Evolutionary conservation across 2,888 invertebrate species (phyloP), one percentile per base, ranked within the genome.

Genomic region (Gymnoscelis rufifasciata): DNA sequence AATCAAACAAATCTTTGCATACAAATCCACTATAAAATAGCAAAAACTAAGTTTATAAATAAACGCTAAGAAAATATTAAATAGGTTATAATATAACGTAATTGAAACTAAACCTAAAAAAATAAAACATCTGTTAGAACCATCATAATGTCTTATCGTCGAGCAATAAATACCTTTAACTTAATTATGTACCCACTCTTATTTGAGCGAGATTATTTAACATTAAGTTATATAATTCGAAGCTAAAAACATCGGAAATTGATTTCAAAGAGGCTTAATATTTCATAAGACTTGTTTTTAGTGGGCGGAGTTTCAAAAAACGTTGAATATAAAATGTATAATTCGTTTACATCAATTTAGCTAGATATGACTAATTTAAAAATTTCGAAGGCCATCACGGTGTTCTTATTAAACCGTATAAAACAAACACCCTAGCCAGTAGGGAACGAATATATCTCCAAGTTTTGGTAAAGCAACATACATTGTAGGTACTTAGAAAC

Each of bases 11-110:
- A 38, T 19, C 40, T 14, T 42, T 38, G 50, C 31, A 50, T 28
- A 46, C 50, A 30, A 42, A 29, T 42, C 50, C 42, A 23, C 38
- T 44, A 35, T 37, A 27, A 40, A 45, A 43, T 51, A 47, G 51
- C 40, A 52, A 42, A n/a, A 47, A 35, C 38, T 44, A 42, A 30
- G 27, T 28, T 31, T 73, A 72, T 81, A 80, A 74, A 64, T 72
- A 81, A 76, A 80, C 62, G 60, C 77, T 79, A 79, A 74, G 71
- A 79, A 76, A 78, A 78, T 76, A 82, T 79, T 75, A 73, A 76
- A 78, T 76, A 80, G 75, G 62, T 62, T 68, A 71, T 72, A 74
- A 74, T 68, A 71, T 72, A 74, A 74, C 69, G 68, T 75, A 78
- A 76, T 71, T 68, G 69, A 68, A 54, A 58, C 62, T 74, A 71